phyloP scores from a whole-genome alignment of 2,797 vertebrate species.

The Brachyrhaphis roseni region DNA sequence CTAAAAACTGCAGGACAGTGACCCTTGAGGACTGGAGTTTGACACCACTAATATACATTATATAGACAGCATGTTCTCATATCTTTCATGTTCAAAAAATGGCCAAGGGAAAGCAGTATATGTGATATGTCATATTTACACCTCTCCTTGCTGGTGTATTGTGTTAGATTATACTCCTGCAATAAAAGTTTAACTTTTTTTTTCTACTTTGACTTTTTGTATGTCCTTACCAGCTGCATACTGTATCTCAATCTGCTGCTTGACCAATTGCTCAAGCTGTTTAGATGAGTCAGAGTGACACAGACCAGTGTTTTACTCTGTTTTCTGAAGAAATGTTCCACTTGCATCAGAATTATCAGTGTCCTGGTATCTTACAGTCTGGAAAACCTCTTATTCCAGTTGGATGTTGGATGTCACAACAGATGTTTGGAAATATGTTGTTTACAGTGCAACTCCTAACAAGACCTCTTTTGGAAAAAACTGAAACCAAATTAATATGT shows the following conservation, averaged over 20 bases:
- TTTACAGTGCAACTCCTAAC: background rate
- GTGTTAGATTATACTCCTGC: background rate
- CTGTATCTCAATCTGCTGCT: background rate
- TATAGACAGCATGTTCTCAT: background rate
- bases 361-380: constrained; percentile 16
- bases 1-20: no score
- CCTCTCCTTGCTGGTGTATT: background rate
- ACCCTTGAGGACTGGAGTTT: no score
- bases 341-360: constrained; percentile 23
- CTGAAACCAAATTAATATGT: constrained; percentile 25
- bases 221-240: background rate
- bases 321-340: constrained; percentile 10
- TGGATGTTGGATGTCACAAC: constrained; percentile 45
- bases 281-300: constrained; percentile 7
- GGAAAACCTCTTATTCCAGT: constrained; percentile 38
- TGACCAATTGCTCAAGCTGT: background rate
- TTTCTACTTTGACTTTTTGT: background rate
- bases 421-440: constrained; percentile 45
- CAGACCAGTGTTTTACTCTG: background rate
- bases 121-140: background rate
- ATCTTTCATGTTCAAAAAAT: background rate
- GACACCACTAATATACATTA: background rate
- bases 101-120: background rate
- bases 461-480: constrained; percentile 27
- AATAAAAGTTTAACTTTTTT: background rate